Percentiles rank a stretch among this genome's conserved stretches.
Evolutionary conservation across 2,888 invertebrate genomes (phyloP).

Genomic region (Chloroclystis v-ata): DNA sequence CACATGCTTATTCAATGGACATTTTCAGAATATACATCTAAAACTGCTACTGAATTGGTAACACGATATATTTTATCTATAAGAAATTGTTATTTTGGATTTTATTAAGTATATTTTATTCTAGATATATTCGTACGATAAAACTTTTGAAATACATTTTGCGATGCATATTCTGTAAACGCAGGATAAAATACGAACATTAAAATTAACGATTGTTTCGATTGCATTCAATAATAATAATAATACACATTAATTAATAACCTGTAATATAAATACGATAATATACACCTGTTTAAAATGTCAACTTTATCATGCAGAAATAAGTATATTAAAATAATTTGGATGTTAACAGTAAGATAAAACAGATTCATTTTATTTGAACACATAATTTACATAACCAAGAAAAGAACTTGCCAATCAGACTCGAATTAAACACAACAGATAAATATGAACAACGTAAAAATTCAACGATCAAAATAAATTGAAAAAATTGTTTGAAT

Average conservation of each 20-base stretch:
- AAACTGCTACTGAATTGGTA: slow-evolving; percentile 9
- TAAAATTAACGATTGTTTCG: slow-evolving; percentile 23
- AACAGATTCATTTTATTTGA: slow-evolving; percentile 53
- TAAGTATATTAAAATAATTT: slow-evolving; percentile 44
- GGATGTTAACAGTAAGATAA: slow-evolving; percentile 51
- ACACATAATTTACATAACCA: slow-evolving; percentile 60
- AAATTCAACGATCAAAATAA: slow-evolving; percentile 22
- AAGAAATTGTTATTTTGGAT: not conserved
- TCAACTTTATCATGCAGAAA: slow-evolving; percentile 42
- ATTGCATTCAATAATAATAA: slow-evolving; percentile 15
- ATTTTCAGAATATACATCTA: slow-evolving; percentile 13
- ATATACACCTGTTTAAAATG: slow-evolving; percentile 46
- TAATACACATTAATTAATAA: slow-evolving; percentile 21
- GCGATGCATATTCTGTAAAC: slow-evolving; percentile 14
- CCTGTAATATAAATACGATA: slow-evolving; percentile 24
- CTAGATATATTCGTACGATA: not conserved
- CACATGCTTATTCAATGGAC: slow-evolving; percentile 14
- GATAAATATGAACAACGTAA: slow-evolving; percentile 22
- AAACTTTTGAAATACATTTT: slow-evolving; percentile 6
- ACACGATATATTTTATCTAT: slow-evolving; percentile 12
- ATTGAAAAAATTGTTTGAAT: slow-evolving; percentile 21
- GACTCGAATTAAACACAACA: slow-evolving; percentile 18
- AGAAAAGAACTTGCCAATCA: slow-evolving; percentile 44
- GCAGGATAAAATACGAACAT: slow-evolving; percentile 11
- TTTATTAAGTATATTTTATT: slow-evolving; percentile 1